phyloP scores from a whole-genome alignment of 2,888 invertebrate genomes.

The Dicroscelio sp. region DNA sequence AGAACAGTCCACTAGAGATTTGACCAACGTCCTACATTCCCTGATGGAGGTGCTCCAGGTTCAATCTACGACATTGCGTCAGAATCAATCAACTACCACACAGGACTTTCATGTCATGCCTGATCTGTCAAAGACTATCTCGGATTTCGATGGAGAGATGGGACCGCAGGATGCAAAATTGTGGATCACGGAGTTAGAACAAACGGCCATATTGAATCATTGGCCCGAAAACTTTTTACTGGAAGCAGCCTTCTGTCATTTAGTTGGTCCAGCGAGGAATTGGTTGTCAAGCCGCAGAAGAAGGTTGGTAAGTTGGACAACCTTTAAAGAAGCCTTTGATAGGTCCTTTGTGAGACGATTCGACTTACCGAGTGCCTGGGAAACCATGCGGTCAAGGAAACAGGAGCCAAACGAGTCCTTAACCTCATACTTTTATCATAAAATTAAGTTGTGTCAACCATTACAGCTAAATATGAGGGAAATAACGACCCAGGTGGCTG shows the following conservation, averaged over 20 bases:
- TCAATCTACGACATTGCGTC: no score
- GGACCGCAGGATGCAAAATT: not conserved
- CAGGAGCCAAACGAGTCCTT: no score
- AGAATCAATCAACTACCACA: no score
- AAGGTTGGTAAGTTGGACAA: not conserved
- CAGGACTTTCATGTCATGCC: not conserved
- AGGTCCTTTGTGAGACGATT: not conserved
- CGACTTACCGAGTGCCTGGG: not conserved
- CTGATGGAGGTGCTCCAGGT: not conserved
- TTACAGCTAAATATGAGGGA: slow-evolving; percentile 19
- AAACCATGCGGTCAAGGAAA: not conserved
- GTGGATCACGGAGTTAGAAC: not conserved
- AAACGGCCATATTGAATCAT: not conserved
- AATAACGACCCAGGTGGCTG: slow-evolving; percentile 1
- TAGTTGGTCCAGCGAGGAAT: not conserved
- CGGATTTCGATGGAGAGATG: not conserved
- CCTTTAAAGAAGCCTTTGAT: not conserved
- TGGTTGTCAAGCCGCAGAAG: not conserved
- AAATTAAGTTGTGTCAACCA: slow-evolving; percentile 33
- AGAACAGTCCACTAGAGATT: no score
- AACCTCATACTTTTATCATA: no score
- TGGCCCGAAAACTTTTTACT: not conserved
- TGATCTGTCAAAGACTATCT: not conserved
- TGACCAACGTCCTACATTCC: no score
- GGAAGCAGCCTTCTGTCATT: not conserved